Percentiles rank a stretch among this genome's conserved stretches.
Conservation (phyloP, 2,113 vertebrate genomes). For the Eleginops maclovinus region DNA sequence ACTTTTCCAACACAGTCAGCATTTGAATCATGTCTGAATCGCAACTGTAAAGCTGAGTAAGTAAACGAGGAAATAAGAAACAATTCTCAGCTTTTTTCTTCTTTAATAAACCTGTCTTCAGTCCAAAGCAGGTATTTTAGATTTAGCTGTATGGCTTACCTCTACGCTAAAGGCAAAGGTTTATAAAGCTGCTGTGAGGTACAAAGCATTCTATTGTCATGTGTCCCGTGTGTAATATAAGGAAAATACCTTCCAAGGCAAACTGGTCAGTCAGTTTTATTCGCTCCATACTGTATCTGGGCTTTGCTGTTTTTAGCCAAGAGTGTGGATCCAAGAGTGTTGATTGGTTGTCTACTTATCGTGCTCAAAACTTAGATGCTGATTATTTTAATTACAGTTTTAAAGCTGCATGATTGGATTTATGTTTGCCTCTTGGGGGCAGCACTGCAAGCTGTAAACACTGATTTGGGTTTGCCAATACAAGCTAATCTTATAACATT, state of each 20-base stretch:
- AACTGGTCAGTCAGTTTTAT: conserved; percentile 2
- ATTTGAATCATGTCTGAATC: conserved; percentile 11
- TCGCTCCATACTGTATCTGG: conserved; percentile 6
- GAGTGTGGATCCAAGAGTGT: neutral
- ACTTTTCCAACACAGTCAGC: neutral
- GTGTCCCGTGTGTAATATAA: conserved; percentile 51
- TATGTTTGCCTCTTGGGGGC: neutral
- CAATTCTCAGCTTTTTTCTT: neutral
- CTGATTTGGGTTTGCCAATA: neutral
- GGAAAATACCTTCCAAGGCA: conserved; percentile 33
- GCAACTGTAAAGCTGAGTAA: neutral
- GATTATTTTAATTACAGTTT: neutral
- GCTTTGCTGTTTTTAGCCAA: neutral
- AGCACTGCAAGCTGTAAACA: no score
- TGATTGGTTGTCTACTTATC: neutral
- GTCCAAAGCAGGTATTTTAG: conserved; percentile 42
- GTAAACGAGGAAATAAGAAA: conserved; percentile 2
- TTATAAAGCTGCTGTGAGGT: conserved; percentile 58
- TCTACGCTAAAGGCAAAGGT: conserved; percentile 38
- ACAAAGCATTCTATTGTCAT: conserved; percentile 34
- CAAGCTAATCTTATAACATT: neutral
- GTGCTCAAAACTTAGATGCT: neutral
- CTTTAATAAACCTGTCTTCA: neutral
- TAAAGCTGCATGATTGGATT: neutral
- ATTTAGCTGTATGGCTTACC: conserved; percentile 35